Evolutionary conservation across 2,888 invertebrate species (phyloP), one percentile per base, ranked within the genome.

Genomic region (Limulus polyphemus): DNA sequence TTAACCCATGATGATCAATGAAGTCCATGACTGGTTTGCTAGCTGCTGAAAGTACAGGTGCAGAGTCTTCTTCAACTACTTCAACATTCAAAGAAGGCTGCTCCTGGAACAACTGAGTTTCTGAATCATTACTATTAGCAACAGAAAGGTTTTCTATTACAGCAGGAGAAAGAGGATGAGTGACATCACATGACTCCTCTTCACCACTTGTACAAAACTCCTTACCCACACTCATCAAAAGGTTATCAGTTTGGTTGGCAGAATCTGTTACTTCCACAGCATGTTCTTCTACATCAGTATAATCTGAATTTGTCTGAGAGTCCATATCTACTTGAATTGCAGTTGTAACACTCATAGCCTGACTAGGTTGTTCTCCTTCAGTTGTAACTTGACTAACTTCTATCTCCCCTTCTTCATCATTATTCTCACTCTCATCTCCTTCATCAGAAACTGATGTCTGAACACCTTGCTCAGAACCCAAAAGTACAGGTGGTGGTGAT

Each of bases 331-430:
- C 67, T 55, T 67, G 67, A n/a, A 61, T 60, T 72, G 70, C 57
- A 73, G 83, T 68, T 90, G 82, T 65, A 90, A 80, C 70, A 89
- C 89, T 56, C 12, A 59, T 58, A 16, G 56, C 49, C 13, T 60
- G 52, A 32, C 32, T 32, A 32, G 3, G 32, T 32, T 32, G 32
- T 32, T 32, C 32, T 32, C 5, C 32, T 5, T 32, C 7, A 32
- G 3, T 32, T 5, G 32, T 32, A 32, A 32, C 7, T 32, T 32
- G 32, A 32, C 32, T 32, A 32, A 32, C 32, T 32, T 32, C 32
- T 32, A 32, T 32, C 32, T 32, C 32, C 32, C 32, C 32, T n/a
- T 55, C 32, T n/a, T 55, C 57, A 47, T 64, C 64, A 57, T 59
- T 59, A 32, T 62, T 61, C 48, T 60, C 63, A 47, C 57, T 61